Evolutionary conservation across 2,113 vertebrate genomes (phyloP).

Genomic region (Chloropsis cyanopogon): DNA sequence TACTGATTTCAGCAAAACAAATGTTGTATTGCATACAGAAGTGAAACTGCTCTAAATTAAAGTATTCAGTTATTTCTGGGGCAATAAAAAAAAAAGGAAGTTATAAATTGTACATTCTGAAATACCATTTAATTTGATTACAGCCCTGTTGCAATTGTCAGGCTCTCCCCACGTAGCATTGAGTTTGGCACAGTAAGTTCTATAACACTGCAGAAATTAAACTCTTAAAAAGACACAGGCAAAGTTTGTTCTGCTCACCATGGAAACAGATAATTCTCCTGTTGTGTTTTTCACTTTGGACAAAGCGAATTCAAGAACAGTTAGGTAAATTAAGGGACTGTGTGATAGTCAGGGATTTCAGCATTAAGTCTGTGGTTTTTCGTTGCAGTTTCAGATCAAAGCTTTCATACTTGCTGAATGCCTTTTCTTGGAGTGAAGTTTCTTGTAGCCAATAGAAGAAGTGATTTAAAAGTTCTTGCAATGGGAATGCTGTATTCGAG

Average conservation of each 20-base stretch:
- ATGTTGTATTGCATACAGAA: not conserved
- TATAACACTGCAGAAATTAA: not conserved
- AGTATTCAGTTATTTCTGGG: not conserved
- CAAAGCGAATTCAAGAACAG: not conserved
- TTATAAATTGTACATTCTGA: not conserved
- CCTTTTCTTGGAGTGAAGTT: conserved; percentile 30
- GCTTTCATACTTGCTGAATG: conserved; percentile 13
- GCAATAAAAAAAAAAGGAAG: not conserved
- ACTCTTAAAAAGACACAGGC: not conserved
- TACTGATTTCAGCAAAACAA: not conserved
- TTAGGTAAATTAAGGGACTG: conserved; percentile 13
- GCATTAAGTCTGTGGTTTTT: conserved; percentile 20
- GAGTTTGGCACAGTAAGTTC: not conserved
- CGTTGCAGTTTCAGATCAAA: conserved; percentile 40
- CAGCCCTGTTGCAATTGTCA: not conserved
- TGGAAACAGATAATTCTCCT: conserved; percentile 39
- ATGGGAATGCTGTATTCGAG: not conserved
- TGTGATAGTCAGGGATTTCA: conserved; percentile 14
- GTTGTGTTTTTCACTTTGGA: conserved; percentile 1
- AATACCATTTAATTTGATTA: conserved; percentile 21
- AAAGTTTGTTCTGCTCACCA: conserved; percentile 25
- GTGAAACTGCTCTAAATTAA: not conserved
- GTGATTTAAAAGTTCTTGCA: conserved; percentile 36
- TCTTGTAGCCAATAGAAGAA: conserved; percentile 34
- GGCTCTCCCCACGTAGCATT: not conserved